Evolutionary conservation across 1,140 invertebrate genomes (phyloP).

Genomic region (Bombus fervidus): DNA sequence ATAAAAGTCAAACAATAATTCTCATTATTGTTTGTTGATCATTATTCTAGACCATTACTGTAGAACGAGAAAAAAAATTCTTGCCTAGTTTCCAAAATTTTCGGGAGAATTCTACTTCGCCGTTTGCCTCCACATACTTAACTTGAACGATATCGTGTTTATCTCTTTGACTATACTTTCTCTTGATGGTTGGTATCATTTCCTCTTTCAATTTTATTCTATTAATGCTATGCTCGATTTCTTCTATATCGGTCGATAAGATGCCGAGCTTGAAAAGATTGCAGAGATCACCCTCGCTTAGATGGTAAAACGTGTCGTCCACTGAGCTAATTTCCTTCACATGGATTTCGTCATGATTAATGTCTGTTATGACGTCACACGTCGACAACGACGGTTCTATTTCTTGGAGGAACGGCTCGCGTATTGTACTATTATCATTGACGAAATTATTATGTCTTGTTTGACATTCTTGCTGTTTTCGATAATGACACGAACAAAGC

Average conservation of each 20-base stretch:
- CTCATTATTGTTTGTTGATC: too few relatives aligned
- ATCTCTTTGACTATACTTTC: conserved; percentile 47
- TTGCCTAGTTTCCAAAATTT: conserved; percentile 48
- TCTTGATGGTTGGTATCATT: conserved; percentile 57
- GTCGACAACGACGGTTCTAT: not conserved
- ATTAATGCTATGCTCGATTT: conserved; percentile 66
- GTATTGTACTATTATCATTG: not conserved
- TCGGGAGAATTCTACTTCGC: conserved; percentile 59
- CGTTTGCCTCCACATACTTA: conserved; percentile 64
- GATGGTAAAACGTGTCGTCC: conserved; percentile 41
- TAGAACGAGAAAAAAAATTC: not conserved
- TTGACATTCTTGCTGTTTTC: not conserved
- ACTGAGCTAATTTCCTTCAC: conserved; percentile 22
- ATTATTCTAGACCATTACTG: too few relatives aligned
- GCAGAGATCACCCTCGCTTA: conserved; percentile 58
- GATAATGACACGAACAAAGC: not conserved
- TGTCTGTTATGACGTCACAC: not conserved
- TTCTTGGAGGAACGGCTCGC: not conserved
- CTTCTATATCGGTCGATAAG: conserved; percentile 45
- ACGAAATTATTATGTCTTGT: too few relatives aligned
- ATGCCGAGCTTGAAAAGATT: conserved; percentile 67
- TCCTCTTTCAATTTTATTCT: conserved; percentile 66
- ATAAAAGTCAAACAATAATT: too few relatives aligned
- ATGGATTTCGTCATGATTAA: conserved; percentile 38
- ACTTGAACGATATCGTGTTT: conserved; percentile 31